A percentile compares a stretch with the other conserved stretches of the same genome.
These are phyloP conservation scores for Luffia ferchaultella DNA, from an alignment of 2,888 invertebrate species.

Conservation along the genomic window DNA sequence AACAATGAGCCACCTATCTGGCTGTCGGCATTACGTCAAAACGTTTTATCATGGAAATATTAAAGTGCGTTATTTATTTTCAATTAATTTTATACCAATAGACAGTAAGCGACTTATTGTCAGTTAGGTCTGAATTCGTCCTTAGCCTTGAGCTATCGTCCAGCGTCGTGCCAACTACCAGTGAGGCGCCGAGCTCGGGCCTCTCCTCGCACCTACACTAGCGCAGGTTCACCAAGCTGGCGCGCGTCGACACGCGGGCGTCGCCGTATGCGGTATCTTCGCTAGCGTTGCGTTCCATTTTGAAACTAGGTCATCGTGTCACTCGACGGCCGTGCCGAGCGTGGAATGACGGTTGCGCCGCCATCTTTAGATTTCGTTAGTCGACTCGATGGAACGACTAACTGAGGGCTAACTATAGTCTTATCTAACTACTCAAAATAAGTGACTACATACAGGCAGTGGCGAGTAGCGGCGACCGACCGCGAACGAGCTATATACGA, in stretches of 20 bases:
- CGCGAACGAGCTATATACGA: background rate
- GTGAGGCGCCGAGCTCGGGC: background rate
- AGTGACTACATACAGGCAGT: background rate
- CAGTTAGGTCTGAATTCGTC: too few species aligned
- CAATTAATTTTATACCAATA: too few species aligned
- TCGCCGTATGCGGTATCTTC: slow-evolving; percentile 35
- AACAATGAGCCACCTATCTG: too few species aligned
- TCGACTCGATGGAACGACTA: slow-evolving; percentile 26
- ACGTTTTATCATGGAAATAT: too few species aligned
- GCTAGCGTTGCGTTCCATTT: slow-evolving; percentile 45
- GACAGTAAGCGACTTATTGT: too few species aligned
- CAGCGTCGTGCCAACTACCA: too few species aligned
- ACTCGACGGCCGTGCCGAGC: slow-evolving; percentile 52
- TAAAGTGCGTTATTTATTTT: too few species aligned
- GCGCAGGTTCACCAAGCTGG: background rate
- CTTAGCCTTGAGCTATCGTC: background rate
- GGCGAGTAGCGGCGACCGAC: too few species aligned
- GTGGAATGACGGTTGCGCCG: slow-evolving; percentile 36
- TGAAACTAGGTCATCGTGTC: slow-evolving; percentile 62
- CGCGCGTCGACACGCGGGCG: slow-evolving; percentile 21
- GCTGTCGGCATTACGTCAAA: too few species aligned
- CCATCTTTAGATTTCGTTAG: slow-evolving; percentile 56
- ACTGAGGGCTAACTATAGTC: background rate
- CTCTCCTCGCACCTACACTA: background rate
- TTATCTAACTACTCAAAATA: background rate